Evolutionary conservation across 2,113 vertebrate genomes (phyloP).

Genomic region (Coryphaenoides rupestris): DNA sequence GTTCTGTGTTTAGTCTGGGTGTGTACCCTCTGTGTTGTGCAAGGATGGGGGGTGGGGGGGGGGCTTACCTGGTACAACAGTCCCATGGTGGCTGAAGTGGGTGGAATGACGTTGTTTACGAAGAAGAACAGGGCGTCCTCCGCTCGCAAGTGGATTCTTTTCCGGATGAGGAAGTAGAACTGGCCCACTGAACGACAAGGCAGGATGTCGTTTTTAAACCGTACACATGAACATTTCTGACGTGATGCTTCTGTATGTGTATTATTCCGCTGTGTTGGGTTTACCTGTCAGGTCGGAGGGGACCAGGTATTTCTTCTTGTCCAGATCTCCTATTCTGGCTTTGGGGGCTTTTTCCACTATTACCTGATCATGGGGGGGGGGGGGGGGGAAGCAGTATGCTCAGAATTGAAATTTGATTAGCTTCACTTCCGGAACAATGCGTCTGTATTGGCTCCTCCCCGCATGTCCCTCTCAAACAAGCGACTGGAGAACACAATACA

Average conservation of each 20-base stretch:
- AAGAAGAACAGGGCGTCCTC: conserved; percentile 94
- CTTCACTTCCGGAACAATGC: no score
- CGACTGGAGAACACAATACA: no score
- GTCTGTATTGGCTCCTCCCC: no score
- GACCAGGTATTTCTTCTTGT: conserved; percentile 94
- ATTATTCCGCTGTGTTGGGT: neutral
- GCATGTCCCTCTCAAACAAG: no score
- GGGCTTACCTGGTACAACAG: conserved; percentile 84
- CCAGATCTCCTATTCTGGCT: conserved; percentile 91
- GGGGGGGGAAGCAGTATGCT: neutral
- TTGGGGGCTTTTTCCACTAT: conserved; percentile 94
- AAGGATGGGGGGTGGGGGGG: no score
- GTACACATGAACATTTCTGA: neutral
- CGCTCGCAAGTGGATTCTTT: conserved; percentile 90
- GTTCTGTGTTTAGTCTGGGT: no score
- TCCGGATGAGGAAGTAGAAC: conserved; percentile 94
- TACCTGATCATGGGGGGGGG: conserved; percentile 69
- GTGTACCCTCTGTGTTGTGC: no score
- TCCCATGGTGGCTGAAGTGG: conserved; percentile 92
- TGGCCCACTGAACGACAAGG: conserved; percentile 76
- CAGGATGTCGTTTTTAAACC: neutral
- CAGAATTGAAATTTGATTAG: no score
- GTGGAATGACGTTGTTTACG: conserved; percentile 95
- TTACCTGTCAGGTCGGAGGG: conserved; percentile 90
- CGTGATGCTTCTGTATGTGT: neutral